A percentile compares a stretch with the other conserved stretches of the same genome.
phyloP scores from a whole-genome alignment of 2,113 vertebrate genomes.

The Marmota flaviventris region DNA sequence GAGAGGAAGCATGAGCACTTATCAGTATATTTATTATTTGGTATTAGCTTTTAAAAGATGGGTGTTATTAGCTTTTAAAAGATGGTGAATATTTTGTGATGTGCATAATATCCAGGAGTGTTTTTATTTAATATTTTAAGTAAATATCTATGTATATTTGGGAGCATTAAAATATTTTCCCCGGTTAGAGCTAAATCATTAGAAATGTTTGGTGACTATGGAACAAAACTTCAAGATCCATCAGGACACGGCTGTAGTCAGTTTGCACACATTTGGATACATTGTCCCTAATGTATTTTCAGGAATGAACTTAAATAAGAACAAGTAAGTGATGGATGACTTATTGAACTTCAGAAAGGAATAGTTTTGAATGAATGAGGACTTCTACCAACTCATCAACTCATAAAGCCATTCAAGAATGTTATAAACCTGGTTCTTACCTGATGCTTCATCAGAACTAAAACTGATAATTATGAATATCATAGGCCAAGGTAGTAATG shows the following conservation, averaged over 20 bases:
- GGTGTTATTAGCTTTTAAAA: constrained; percentile 30
- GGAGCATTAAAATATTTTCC: not conserved
- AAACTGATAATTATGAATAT: not conserved
- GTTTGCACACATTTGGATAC: not conserved
- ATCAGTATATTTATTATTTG: not conserved
- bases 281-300: not conserved
- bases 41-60: not conserved
- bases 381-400: not conserved
- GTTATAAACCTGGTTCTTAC: not conserved
- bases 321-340: not conserved
- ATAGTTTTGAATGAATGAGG: constrained; percentile 8
- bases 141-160: not conserved
- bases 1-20: not conserved
- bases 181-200: not conserved
- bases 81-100: constrained; percentile 30
- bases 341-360: not conserved
- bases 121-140: constrained; percentile 45
- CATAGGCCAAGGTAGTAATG: not conserved
- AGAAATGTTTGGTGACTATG: not conserved
- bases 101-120: not conserved
- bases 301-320: not conserved
- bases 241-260: not conserved
- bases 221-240: not conserved
- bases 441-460: not conserved
- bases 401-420: constrained; percentile 9